Conservation (phyloP, 2,113 vertebrate genomes). For the Brevimyrus niger region DNA sequence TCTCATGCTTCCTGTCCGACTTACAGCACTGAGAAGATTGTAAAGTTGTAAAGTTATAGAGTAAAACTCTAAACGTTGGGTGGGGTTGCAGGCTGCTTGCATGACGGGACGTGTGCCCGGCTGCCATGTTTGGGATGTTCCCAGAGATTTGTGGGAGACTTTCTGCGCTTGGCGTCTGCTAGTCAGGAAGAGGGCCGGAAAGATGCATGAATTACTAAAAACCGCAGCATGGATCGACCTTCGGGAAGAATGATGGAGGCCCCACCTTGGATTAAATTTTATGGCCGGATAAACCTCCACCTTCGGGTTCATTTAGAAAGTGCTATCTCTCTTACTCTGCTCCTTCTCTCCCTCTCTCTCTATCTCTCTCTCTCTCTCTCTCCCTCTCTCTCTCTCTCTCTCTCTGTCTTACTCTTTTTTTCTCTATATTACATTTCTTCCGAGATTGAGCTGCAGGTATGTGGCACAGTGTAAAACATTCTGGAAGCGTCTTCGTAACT, state of each 20-base stretch:
- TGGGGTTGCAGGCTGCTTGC: neutral
- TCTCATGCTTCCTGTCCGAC: neutral
- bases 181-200: neutral
- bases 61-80: neutral
- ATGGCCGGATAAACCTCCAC: neutral
- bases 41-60: no score
- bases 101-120: no score
- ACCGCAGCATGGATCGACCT: neutral
- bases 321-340: constrained; percentile 1
- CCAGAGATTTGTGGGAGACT: neutral
- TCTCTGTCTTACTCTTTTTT: neutral
- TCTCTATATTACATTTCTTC: neutral
- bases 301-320: constrained; percentile 8
- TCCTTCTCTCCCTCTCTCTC: neutral
- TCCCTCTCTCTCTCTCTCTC: constrained; percentile 6
- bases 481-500: neutral
- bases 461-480: neutral
- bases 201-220: neutral
- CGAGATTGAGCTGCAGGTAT: neutral
- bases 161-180: neutral
- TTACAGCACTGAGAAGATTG: neutral
- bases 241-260: neutral
- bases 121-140: no score
- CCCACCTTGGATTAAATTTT: constrained; percentile 14
- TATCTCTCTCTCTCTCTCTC: neutral